Base-by-base conservation (phyloP, 2,113 vertebrate species). In the Nanorana parkeri region DNA sequence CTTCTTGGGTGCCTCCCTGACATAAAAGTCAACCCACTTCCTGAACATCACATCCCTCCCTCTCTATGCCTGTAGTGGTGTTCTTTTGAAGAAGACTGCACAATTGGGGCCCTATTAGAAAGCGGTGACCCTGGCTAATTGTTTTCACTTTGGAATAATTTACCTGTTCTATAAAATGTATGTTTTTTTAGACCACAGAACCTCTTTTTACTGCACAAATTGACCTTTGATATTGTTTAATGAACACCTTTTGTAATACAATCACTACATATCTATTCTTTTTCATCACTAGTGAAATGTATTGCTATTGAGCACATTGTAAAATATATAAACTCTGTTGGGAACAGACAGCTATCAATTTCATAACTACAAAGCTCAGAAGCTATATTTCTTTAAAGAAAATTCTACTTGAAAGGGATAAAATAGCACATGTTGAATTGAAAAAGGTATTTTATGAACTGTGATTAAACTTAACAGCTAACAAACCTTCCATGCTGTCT, bases 221-320 rank as follows among this genome's bases (percentile, higher is more conserved):
- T 56, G 23, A 24, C 52, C 52, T 20, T 56, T n/a, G 4, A 32
- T 56, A 58, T 52, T 19, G 26, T 16, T 51, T 65, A 65, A 77
- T 77, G 75, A 65, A 2, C 65, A 65, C 21, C 23, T 65, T 20
- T 29, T 26, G 36, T 64, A 24, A 63, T 28, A 54, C 20, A 54
- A 65, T 36, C 17, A 17, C 11, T 41, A 77, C 19, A 64, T 52
- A 26, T 3, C 63, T 36, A 74, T 54, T 74, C 26, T 36, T 63
- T 36, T 63, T 76, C 32, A 51, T 63, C n/a, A 47, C 32, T 52
- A 66, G 54, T 63, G 41, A 77, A 17, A 77, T n/a, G 54, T 64
- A 77, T 77, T 78, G 17, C 61, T 78, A 66, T 65, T 78, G 75
- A 54, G 28, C 75, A 66, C n/a, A 29, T 66, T 78, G 6, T 65